These are phyloP conservation scores for Osmoderma eremita DNA, from an alignment of 2,888 invertebrate species.

Conservation along the genomic window DNA sequence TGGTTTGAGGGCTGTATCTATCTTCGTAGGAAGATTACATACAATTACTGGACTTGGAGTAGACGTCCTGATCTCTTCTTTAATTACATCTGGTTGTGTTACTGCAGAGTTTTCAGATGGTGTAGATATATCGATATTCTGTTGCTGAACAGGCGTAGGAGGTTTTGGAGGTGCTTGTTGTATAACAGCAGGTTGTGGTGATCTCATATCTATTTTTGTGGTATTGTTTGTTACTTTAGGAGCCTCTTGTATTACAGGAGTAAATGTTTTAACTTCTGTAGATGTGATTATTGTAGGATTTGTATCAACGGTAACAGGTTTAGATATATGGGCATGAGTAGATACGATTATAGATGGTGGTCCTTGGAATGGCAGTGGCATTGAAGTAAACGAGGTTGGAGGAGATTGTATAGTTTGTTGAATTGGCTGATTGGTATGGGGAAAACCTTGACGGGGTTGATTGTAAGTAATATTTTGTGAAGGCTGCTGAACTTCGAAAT, in stretches of 20 bases:
- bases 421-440: slow-evolving; percentile 32
- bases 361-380: slow-evolving; percentile 32
- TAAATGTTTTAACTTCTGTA: slow-evolving; percentile 50
- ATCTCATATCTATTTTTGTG: slow-evolving; percentile 26
- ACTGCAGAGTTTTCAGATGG: slow-evolving; percentile 18
- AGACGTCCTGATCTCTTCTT: slow-evolving; percentile 56
- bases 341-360: slow-evolving; percentile 44
- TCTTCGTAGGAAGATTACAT: slow-evolving; percentile 48
- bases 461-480: slow-evolving; percentile 11
- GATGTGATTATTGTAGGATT: slow-evolving; percentile 37
- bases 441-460: slow-evolving; percentile 17
- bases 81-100: slow-evolving; percentile 14
- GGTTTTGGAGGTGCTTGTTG: slow-evolving; percentile 39
- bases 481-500: slow-evolving; percentile 17
- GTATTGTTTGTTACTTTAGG: slow-evolving; percentile 49
- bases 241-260: slow-evolving; percentile 58
- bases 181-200: slow-evolving; percentile 42
- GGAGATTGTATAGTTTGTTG: slow-evolving; percentile 21
- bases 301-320: slow-evolving; percentile 37
- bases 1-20: slow-evolving; percentile 43
- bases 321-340: slow-evolving; percentile 35
- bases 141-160: slow-evolving; percentile 1
- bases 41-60: slow-evolving; percentile 66
- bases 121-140: slow-evolving; percentile 13
- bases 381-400: slow-evolving; percentile 10